Conservation (phyloP, 1,140 invertebrate species). For the Procambarus virginalis region DNA sequence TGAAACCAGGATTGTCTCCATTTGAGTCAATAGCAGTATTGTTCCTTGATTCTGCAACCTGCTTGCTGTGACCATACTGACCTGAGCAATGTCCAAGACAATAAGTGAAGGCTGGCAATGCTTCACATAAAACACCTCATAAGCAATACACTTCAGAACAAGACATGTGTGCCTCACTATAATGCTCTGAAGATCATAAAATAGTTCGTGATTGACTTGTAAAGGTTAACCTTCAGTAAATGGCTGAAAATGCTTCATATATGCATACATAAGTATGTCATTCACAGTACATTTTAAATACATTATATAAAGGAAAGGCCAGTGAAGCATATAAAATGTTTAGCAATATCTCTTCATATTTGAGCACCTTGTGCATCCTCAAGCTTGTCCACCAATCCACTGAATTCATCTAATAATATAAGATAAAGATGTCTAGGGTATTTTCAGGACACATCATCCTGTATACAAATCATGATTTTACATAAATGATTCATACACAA, state of each 20-base stretch:
- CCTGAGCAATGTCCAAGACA: not conserved
- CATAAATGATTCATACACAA: not conserved
- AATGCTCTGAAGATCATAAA: not conserved
- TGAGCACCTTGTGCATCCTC: conserved; percentile 3
- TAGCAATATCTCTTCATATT: not conserved
- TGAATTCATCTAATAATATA: not conserved
- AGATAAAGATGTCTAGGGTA: not conserved
- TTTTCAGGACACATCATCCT: conserved; percentile 1
- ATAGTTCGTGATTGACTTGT: not conserved
- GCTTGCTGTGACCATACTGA: not conserved
- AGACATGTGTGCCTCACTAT: not conserved
- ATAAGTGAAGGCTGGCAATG: not conserved
- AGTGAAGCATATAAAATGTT: not conserved
- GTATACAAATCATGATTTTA: conserved; percentile 10
- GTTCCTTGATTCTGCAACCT: not conserved
- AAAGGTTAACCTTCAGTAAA: not conserved
- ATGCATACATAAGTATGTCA: not conserved
- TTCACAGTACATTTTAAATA: not conserved
- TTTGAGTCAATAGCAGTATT: not conserved
- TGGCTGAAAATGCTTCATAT: not conserved
- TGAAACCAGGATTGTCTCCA: not conserved
- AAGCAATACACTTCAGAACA: not conserved
- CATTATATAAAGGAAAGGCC: not conserved
- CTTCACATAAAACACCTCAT: not conserved
- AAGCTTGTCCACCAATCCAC: conserved; percentile 24